A percentile compares a stretch with the other conserved stretches of the same genome.
phyloP scores from a whole-genome alignment of 1,140 invertebrate genomes.

The Pachyrhynchus sulphureomaculatus region DNA sequence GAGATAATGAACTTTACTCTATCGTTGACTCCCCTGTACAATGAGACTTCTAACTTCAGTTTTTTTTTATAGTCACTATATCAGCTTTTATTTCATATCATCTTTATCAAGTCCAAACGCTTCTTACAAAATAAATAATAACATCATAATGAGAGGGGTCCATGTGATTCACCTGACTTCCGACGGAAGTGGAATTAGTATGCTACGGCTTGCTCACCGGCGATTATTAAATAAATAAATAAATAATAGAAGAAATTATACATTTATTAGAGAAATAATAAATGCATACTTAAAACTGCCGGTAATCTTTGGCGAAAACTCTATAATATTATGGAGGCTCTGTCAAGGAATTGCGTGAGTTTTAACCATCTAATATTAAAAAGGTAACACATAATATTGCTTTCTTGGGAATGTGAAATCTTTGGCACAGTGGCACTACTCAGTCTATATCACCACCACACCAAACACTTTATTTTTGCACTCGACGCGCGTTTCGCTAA shows the following conservation, averaged over 20 bases:
- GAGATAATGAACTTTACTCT: too few species aligned
- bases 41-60: too few species aligned
- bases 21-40: too few species aligned
- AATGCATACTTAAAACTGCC: neutral
- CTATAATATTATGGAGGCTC: neutral
- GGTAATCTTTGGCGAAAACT: neutral
- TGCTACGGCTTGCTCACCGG: neutral
- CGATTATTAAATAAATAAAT: neutral
- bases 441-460: too few species aligned
- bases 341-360: neutral
- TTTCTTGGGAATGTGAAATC: too few species aligned
- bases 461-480: too few species aligned
- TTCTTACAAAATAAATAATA: neutral
- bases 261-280: neutral
- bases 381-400: too few species aligned
- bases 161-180: neutral
- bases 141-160: neutral
- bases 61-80: too few species aligned
- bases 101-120: neutral
- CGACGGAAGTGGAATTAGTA: constrained; percentile 1
- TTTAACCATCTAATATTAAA: too few species aligned
- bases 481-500: too few species aligned
- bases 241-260: neutral
- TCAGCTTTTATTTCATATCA: too few species aligned
- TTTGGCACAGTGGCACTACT: too few species aligned